Conservation (phyloP, 1,140 invertebrate genomes). For the Temnothorax nylanderi region DNA sequence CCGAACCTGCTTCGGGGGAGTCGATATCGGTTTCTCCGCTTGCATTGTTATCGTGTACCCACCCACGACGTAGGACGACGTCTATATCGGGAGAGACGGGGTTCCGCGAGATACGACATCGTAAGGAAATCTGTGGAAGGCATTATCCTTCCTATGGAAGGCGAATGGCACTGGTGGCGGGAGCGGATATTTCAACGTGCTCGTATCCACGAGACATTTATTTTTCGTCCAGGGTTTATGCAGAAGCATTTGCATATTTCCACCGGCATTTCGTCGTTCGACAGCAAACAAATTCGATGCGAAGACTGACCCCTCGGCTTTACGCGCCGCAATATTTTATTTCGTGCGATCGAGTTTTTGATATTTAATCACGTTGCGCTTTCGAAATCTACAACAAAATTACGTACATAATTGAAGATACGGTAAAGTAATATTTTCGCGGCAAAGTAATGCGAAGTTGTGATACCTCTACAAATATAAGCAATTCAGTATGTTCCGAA, state of each 20-base stretch:
- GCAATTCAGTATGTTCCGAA: background rate
- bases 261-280: conserved; percentile 29
- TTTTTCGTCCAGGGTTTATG: conserved; percentile 47
- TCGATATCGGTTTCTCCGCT: conserved; percentile 75
- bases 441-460: background rate
- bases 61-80: conserved; percentile 32
- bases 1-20: conserved; percentile 68
- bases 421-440: background rate
- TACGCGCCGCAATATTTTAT: conserved; percentile 43
- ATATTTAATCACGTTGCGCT: conserved; percentile 27
- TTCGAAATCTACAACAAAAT: background rate
- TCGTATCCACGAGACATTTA: conserved; percentile 42
- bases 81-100: conserved; percentile 15
- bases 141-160: conserved; percentile 29
- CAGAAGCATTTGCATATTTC: conserved; percentile 25
- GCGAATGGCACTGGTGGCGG: conserved; percentile 1
- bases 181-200: conserved; percentile 61
- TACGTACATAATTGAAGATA: background rate
- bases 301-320: conserved; percentile 38
- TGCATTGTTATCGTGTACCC: conserved; percentile 72
- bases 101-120: conserved; percentile 33
- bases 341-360: background rate
- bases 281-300: conserved; percentile 24
- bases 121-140: conserved; percentile 63
- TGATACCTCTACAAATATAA: background rate